Base-by-base conservation (phyloP, 2,888 invertebrate species). In the Nomada goodeniana region DNA sequence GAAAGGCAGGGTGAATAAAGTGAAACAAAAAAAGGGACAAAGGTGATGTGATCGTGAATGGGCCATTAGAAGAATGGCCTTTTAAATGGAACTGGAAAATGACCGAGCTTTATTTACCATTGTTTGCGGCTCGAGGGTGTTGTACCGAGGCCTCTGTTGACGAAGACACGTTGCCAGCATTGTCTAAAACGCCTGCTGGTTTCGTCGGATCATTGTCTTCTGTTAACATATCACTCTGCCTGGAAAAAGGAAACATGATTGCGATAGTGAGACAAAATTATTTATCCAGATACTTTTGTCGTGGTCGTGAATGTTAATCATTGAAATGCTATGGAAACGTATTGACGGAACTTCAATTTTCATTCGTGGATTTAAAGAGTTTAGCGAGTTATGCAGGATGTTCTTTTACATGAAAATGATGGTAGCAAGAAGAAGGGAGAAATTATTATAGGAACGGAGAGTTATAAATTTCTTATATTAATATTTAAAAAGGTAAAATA, bases 161-260 rank as follows among this genome's bases (percentile, higher is more conserved):
- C 80, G 93, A 93, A 82, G 93, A 93, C 88, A 93, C 93, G 90
- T 90, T 93, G 88, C 92, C 93, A 89, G 92, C 91, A 92, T 93
- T 93, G 88, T 93, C 93, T 92, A 93, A 91, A 91, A 93, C 93
- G 91, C 93, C 93, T 86, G 93, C 93, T 87, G 93, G 92, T 91
- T 93, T 93, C 65, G 93, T 93, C 89, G 92, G 93, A 88, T 93
- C 93, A 93, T 93, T 93, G 90, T 93, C 93, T 91, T 93, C 93
- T 92, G 93, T 93, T 93, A 93, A 93, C 93, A 93, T 93, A 93
- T 93, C 93, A 92, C 91, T 89, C 89, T 86, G 87, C 85, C 93
- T 93, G 89, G 64, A 92, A 88, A 63, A 82, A 50, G 1, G n/a
- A 36, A n/a, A 74, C n/a, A 5, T 29, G 69, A 20, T 42, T 13